These are phyloP conservation scores for Dallia pectoralis DNA, from an alignment of 2,797 vertebrate genomes.

Conservation along the genomic window DNA sequence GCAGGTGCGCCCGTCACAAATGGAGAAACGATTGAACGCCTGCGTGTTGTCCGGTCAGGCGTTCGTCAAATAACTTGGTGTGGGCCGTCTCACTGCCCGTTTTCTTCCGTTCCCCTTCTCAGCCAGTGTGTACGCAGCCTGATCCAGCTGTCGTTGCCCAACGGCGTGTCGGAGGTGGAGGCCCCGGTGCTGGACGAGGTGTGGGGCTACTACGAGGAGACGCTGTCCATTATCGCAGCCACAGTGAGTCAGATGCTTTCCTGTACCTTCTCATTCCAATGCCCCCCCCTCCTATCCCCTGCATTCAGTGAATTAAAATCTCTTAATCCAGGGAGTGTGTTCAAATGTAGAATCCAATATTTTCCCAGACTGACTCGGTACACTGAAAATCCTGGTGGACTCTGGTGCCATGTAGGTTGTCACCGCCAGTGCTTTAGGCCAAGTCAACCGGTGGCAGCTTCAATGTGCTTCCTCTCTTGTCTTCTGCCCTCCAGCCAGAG, in stretches of 20 bases:
- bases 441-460: background rate
- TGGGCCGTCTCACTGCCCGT: conserved; percentile 20
- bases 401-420: background rate
- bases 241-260: conserved; percentile 78
- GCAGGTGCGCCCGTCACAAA: conserved; percentile 73
- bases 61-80: conserved; percentile 17
- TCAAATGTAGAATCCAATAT: background rate
- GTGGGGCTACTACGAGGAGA: conserved; percentile 86
- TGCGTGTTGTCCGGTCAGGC: background rate
- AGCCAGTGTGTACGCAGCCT: conserved; percentile 88
- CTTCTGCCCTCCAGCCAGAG: conserved; percentile 63
- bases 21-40: background rate
- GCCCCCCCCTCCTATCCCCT: conserved; percentile 59
- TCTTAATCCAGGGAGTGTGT: background rate
- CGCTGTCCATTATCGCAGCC: conserved; percentile 74
- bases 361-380: background rate
- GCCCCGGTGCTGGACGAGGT: conserved; percentile 78
- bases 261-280: conserved; percentile 57
- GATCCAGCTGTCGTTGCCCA: conserved; percentile 85
- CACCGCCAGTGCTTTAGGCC: background rate
- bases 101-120: conserved; percentile 21
- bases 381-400: background rate
- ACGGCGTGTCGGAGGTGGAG: conserved; percentile 72
- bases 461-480: background rate
- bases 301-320: conserved; percentile 28